These are phyloP conservation scores for Noctilio leporinus DNA, from an alignment of 2,113 vertebrate species.

Conservation along the genomic window DNA sequence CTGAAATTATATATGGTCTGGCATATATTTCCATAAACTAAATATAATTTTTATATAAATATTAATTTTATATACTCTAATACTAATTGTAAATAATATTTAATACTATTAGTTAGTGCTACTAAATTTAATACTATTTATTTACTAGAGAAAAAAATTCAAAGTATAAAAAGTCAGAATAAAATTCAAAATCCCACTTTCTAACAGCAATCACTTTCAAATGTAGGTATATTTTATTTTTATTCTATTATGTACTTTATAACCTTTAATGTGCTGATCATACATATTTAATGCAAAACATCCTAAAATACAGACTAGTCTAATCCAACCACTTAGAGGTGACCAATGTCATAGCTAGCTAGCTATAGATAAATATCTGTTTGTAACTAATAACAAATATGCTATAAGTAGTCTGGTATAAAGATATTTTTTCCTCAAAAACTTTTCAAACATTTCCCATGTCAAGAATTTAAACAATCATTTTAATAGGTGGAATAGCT, in stretches of 20 bases:
- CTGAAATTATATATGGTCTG: background rate
- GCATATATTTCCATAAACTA: background rate
- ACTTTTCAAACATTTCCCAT: background rate
- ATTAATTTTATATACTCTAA: background rate
- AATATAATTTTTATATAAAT: constrained; percentile 1
- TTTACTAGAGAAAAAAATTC: background rate
- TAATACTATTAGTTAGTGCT: background rate
- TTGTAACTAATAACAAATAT: constrained; percentile 1
- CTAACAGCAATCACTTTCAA: background rate
- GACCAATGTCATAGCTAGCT: background rate
- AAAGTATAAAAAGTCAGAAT: background rate
- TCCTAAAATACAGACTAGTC: background rate
- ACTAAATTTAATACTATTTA: background rate
- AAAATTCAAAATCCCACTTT: background rate
- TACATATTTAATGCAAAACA: background rate
- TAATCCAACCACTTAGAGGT: background rate
- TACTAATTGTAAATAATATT: background rate
- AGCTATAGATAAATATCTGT: background rate
- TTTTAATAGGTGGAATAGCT: background rate
- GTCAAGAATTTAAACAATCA: background rate
- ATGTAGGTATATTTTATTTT: background rate
- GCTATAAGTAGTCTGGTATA: background rate
- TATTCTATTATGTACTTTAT: background rate
- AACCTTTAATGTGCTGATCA: background rate
- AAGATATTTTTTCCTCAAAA: background rate